Percentiles rank a stretch among this genome's conserved stretches.
Conservation (phyloP, 2,113 vertebrate species). For the Pristiophorus japonicus region DNA sequence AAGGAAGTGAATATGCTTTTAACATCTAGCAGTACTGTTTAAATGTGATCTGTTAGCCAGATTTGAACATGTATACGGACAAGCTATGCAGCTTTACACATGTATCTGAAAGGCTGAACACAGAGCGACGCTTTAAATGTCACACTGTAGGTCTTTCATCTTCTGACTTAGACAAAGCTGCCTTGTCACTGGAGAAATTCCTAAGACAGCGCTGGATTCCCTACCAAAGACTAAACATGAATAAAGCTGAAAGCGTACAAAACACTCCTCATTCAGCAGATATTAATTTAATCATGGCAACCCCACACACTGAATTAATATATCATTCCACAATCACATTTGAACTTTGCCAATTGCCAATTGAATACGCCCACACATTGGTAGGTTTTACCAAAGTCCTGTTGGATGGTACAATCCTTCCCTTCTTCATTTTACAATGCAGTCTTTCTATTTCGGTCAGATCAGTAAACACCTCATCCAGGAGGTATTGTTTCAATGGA, state of each 20-base stretch:
- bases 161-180: constrained; percentile 52
- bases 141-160: constrained; percentile 49
- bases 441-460: neutral
- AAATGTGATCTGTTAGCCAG: constrained; percentile 22
- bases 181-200: constrained; percentile 56
- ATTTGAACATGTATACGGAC: neutral
- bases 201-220: constrained; percentile 51
- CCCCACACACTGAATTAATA: neutral
- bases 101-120: constrained; percentile 35
- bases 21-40: neutral
- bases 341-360: neutral
- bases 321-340: neutral
- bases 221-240: constrained; percentile 55
- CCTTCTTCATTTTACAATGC: neutral
- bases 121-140: constrained; percentile 48
- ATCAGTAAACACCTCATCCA: neutral
- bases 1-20: constrained; percentile 22
- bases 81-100: neutral
- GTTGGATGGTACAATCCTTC: neutral
- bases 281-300: constrained; percentile 57
- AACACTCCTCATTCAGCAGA: constrained; percentile 60
- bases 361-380: neutral
- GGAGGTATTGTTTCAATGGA: neutral
- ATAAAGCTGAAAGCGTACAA: constrained; percentile 52
- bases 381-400: neutral